Conservation (phyloP, 2,797 vertebrate genomes). For the Lagorchestes hirsutus region DNA sequence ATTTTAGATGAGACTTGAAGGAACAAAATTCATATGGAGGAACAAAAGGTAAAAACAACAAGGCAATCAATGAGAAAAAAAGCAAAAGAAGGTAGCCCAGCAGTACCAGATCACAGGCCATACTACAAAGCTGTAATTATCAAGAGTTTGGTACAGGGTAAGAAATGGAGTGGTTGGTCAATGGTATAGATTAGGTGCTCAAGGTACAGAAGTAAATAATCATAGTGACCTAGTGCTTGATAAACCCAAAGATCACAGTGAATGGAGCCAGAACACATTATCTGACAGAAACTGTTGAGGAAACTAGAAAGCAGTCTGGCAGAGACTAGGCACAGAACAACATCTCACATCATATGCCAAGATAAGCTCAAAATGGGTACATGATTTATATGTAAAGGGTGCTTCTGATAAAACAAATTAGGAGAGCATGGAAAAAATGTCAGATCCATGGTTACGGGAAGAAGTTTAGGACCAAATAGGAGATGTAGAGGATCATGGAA, state of each 20-base stretch:
- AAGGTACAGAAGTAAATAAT: background rate
- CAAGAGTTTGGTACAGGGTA: background rate
- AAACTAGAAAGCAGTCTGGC: background rate
- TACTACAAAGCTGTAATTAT: background rate
- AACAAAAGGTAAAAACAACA: too few species aligned
- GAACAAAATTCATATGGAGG: too few species aligned
- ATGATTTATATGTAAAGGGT: background rate
- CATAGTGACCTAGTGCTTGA: background rate
- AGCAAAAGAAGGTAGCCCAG: background rate
- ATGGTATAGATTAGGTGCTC: background rate
- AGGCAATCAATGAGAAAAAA: background rate
- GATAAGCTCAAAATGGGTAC: background rate
- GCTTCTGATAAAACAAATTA: background rate
- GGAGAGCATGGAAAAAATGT: background rate
- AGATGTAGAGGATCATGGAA: background rate
- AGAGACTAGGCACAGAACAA: background rate
- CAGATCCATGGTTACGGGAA: background rate
- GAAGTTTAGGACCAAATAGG: background rate
- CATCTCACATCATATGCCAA: background rate
- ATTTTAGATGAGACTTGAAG: too few species aligned
- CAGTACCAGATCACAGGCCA: background rate
- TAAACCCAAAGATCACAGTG: background rate
- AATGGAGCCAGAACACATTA: background rate
- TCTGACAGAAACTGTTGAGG: background rate
- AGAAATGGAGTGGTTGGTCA: background rate